These are phyloP conservation scores for Thymallus thymallus DNA, from an alignment of 2,113 vertebrate genomes.

Conservation along the genomic window DNA sequence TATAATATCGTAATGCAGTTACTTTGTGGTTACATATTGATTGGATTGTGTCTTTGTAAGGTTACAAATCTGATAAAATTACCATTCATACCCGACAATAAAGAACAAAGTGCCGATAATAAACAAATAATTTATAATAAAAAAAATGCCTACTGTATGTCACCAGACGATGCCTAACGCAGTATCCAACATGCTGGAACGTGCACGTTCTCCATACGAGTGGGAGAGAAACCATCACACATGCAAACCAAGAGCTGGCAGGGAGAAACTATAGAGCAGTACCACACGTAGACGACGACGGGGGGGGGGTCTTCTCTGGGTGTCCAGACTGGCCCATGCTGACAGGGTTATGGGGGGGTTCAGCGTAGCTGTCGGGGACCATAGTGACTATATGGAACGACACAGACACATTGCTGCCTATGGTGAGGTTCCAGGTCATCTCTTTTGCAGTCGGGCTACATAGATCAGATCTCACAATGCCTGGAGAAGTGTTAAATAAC, in stretches of 20 bases:
- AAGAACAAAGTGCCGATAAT: conserved; percentile 21
- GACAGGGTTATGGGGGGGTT: background rate
- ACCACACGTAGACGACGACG: conserved; percentile 39
- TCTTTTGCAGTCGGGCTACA: no score
- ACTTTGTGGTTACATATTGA: conserved; percentile 67
- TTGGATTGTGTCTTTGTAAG: conserved; percentile 64
- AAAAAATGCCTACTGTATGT: conserved; percentile 21
- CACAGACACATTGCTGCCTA: no score
- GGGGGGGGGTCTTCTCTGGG: background rate
- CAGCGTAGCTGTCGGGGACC: no score
- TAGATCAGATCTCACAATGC: no score
- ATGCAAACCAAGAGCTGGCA: conserved; percentile 17
- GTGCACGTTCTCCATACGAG: conserved; percentile 32
- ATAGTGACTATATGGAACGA: no score
- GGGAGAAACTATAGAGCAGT: conserved; percentile 30
- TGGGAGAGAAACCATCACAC: conserved; percentile 27
- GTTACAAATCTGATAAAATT: conserved; percentile 75
- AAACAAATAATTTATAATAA: conserved; percentile 16
- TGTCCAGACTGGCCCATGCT: background rate
- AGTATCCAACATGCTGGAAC: conserved; percentile 46
- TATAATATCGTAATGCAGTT: conserved; percentile 69
- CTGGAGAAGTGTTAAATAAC: no score
- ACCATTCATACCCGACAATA: conserved; percentile 61
- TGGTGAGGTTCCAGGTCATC: no score
- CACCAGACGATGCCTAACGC: conserved; percentile 30